Percentiles rank a stretch among this genome's conserved stretches.
Conservation (phyloP, 37 sponge, comb jelly and placozoan genomes). For the Ianthella basta region DNA sequence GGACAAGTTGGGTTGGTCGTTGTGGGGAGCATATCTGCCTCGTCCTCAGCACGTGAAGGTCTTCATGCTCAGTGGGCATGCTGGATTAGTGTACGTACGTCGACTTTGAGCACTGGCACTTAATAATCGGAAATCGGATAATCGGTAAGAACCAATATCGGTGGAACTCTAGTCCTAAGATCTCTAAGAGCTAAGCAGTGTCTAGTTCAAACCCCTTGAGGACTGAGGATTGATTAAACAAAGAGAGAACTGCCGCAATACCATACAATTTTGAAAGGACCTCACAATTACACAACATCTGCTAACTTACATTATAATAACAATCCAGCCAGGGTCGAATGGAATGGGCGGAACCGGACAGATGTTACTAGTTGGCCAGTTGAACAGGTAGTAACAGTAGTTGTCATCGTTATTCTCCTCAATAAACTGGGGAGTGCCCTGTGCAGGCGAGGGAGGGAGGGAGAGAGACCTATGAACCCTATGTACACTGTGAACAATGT, state of each 20-base stretch:
- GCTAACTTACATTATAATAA: constrained; percentile 67
- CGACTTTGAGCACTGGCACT: too few relatives aligned
- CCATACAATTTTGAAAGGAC: too few relatives aligned
- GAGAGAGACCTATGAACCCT: too few relatives aligned
- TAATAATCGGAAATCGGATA: not conserved
- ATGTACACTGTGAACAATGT: too few relatives aligned
- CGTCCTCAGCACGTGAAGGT: too few relatives aligned
- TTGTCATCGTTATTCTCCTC: constrained; percentile 68
- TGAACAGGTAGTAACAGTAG: constrained; percentile 76
- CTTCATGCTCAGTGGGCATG: too few relatives aligned
- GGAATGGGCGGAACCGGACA: constrained; percentile 19
- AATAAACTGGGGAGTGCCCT: constrained; percentile 67
- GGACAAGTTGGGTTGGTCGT: too few relatives aligned
- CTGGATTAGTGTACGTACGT: too few relatives aligned
- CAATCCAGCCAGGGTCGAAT: constrained; percentile 19
- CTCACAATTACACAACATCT: too few relatives aligned
- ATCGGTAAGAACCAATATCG: not conserved
- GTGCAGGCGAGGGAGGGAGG: not conserved
- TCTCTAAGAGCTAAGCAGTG: not conserved
- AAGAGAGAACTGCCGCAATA: too few relatives aligned
- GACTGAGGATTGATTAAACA: not conserved
- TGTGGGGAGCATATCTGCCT: too few relatives aligned
- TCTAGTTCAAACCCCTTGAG: not conserved
- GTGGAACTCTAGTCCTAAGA: not conserved
- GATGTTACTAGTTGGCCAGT: constrained; percentile 33